Percentiles rank a stretch among this genome's conserved stretches.
These are phyloP conservation scores for Tenrec ecaudatus DNA, from an alignment of 2,113 vertebrate species.

Conservation along the genomic window DNA sequence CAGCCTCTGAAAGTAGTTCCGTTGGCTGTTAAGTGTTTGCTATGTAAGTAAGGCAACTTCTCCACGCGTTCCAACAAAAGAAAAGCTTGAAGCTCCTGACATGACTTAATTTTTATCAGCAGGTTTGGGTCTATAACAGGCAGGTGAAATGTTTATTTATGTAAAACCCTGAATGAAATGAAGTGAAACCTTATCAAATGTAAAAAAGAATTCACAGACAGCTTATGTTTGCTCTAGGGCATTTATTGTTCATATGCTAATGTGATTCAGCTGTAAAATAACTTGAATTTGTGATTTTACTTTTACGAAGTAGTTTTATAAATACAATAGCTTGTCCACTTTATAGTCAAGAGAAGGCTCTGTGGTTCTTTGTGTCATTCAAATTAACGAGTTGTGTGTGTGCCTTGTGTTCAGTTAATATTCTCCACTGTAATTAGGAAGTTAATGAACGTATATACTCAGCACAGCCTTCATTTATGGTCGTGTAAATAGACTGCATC, in stretches of 20 bases:
- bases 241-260: slow-evolving; percentile 26
- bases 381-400: background rate
- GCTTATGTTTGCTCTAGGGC: background rate
- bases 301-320: background rate
- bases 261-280: slow-evolving; percentile 37
- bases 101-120: background rate
- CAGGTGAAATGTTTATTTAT: slow-evolving; percentile 31
- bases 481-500: background rate
- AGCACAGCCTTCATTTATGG: background rate
- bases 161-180: background rate
- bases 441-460: background rate
- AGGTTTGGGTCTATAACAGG: background rate
- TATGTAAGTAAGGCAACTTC: background rate
- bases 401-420: slow-evolving; percentile 20
- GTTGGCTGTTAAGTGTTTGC: background rate
- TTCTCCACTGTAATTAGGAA: background rate
- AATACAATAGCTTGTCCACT: background rate
- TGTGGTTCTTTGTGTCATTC: background rate
- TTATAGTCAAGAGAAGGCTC: slow-evolving; percentile 43
- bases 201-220: slow-evolving; percentile 13
- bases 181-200: background rate
- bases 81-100: background rate
- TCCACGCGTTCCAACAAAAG: slow-evolving; percentile 6
- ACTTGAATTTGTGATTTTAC: background rate
- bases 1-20: background rate